Evolutionary conservation across 2,113 vertebrate genomes (phyloP).

Genomic region (Tetrax tetrax): DNA sequence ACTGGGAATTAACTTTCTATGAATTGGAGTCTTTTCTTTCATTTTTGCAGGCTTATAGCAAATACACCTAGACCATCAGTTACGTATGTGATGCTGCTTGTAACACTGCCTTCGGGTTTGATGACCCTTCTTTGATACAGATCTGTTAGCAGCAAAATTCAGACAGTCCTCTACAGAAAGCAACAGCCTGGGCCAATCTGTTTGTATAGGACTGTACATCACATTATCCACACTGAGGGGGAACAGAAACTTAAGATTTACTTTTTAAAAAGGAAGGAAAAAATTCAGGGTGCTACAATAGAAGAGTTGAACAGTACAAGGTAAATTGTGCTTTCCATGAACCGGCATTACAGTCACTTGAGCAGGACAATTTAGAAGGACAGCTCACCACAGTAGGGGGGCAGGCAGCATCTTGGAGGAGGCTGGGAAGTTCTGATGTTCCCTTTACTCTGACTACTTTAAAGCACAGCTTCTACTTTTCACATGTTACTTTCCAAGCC

Average conservation of each 20-base stretch:
- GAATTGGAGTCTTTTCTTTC: background rate
- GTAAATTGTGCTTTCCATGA: background rate
- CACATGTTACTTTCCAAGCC: background rate
- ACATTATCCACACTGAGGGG: background rate
- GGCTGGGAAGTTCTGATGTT: background rate
- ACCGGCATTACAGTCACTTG: fast-evolving
- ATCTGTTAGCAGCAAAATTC: background rate
- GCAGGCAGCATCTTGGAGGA: background rate
- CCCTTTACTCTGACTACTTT: background rate
- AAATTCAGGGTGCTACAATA: too few species aligned
- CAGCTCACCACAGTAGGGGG: fast-evolving
- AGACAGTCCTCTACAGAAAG: background rate
- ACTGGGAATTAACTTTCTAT: background rate
- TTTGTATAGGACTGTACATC: too few species aligned
- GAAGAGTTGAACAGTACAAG: background rate
- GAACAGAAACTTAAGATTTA: background rate
- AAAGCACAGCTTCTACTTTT: background rate
- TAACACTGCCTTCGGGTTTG: background rate
- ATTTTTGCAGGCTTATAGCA: background rate
- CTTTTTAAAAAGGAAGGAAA: background rate
- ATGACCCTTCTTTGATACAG: background rate
- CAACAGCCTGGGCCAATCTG: too few species aligned
- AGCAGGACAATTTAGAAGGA: background rate
- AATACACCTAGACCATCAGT: background rate
- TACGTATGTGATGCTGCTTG: background rate